A percentile compares a stretch with the other conserved stretches of the same genome.
These are phyloP conservation scores for Protonemura montana DNA, from an alignment of 2,888 invertebrate species.

Conservation along the genomic window DNA sequence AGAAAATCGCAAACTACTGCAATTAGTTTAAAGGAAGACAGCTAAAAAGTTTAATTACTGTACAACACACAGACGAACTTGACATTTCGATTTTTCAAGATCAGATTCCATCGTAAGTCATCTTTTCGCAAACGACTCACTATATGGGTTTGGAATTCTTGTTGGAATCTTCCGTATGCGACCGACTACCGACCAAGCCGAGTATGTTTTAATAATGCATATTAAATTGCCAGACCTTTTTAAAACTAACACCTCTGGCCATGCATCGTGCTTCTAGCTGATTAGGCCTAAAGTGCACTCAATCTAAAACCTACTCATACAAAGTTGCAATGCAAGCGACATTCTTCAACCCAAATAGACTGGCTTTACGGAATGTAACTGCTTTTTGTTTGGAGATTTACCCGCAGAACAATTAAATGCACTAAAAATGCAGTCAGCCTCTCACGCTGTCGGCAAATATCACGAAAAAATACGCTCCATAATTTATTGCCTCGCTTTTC, in stretches of 20 bases:
- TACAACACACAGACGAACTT: background rate
- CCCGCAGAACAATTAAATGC: background rate
- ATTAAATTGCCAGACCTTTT: background rate
- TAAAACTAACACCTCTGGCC: background rate
- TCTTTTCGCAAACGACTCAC: no score
- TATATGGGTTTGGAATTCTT: background rate
- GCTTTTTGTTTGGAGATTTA: background rate
- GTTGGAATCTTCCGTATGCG: background rate
- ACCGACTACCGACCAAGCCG: background rate
- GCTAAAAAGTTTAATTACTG: background rate
- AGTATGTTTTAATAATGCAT: background rate
- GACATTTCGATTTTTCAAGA: background rate
- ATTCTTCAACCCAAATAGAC: background rate
- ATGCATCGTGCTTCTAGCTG: background rate
- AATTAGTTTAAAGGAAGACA: background rate
- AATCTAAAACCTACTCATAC: background rate
- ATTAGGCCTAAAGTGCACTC: background rate
- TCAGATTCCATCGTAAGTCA: background rate
- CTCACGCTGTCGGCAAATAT: background rate
- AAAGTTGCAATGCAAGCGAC: background rate
- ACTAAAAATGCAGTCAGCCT: background rate
- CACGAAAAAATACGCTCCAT: background rate
- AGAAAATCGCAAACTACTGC: background rate
- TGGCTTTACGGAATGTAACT: background rate
- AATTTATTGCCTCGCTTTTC: background rate